A percentile compares a stretch with the other conserved stretches of the same genome.
phyloP scores from a whole-genome alignment of 2,113 vertebrate species.

The Gasterosteus nipponicus region DNA sequence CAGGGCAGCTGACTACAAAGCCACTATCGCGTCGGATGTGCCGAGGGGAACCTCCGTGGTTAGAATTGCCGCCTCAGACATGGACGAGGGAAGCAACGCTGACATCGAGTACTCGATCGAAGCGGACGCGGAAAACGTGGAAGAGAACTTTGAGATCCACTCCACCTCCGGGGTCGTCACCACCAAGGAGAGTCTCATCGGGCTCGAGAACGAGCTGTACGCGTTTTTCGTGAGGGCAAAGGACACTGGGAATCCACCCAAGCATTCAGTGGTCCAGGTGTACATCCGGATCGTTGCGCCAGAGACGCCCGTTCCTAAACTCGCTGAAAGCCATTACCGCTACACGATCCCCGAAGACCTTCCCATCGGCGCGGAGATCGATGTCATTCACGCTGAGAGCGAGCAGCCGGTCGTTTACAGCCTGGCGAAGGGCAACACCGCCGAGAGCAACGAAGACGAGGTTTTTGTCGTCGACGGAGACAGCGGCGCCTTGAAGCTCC shows the following conservation, averaged over 20 bases:
- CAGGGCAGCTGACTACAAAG: slow-evolving; percentile 89
- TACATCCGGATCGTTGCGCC: slow-evolving; percentile 90
- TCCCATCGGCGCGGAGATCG: slow-evolving; percentile 91
- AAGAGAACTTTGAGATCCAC: slow-evolving; percentile 94
- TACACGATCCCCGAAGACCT: slow-evolving; percentile 89
- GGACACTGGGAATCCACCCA: slow-evolving; percentile 89
- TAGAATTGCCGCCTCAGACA: slow-evolving; percentile 91
- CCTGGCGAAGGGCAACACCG: slow-evolving; percentile 89
- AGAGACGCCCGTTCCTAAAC: slow-evolving; percentile 87
- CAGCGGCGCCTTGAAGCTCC: slow-evolving; percentile 89
- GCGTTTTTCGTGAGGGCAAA: slow-evolving; percentile 91
- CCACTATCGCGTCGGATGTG: slow-evolving; percentile 86
- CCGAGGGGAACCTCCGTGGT: slow-evolving; percentile 88
- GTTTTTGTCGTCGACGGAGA: slow-evolving; percentile 90
- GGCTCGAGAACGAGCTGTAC: slow-evolving; percentile 92
- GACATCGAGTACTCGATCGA: slow-evolving; percentile 91
- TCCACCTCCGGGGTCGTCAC: slow-evolving; percentile 87
- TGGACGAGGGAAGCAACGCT: slow-evolving; percentile 96
- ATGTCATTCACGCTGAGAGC: slow-evolving; percentile 87
- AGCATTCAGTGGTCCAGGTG: slow-evolving; percentile 88
- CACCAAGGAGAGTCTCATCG: slow-evolving; percentile 96
- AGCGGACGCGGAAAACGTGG: slow-evolving; percentile 89
- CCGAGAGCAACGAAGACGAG: slow-evolving; percentile 92
- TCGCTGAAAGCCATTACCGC: slow-evolving; percentile 91
- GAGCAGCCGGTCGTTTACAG: slow-evolving; percentile 84